Evolutionary conservation across 1,140 invertebrate genomes (phyloP).

Genomic region (Hydropsyche tenuis): DNA sequence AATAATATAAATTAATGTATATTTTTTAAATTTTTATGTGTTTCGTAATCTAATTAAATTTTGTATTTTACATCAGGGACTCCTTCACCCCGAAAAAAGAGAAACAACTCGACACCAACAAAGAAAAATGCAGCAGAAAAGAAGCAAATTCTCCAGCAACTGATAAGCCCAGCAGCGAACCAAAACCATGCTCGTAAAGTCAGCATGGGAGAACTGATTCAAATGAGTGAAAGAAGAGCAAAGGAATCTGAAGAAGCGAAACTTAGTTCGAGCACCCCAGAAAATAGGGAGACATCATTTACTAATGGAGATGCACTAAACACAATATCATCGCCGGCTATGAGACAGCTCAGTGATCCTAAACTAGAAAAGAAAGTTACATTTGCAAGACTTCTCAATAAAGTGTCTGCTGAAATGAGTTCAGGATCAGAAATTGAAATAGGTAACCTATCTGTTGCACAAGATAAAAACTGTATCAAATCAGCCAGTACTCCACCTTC

Average conservation of each 20-base stretch:
- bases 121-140: constrained; percentile 74
- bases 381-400: constrained; percentile 74
- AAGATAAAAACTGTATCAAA: constrained; percentile 55
- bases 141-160: constrained; percentile 76
- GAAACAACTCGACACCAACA: constrained; percentile 74
- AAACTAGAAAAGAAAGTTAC: constrained; percentile 79
- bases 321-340: constrained; percentile 60
- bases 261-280: constrained; percentile 52
- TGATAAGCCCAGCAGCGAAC: constrained; percentile 64
- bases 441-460: constrained; percentile 52
- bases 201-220: constrained; percentile 72
- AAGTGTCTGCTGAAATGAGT: constrained; percentile 76
- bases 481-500: constrained; percentile 63
- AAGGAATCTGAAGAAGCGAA: constrained; percentile 43
- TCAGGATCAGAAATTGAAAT: constrained; percentile 71
- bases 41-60: not conserved
- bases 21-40: not conserved
- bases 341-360: constrained; percentile 64
- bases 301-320: constrained; percentile 58
- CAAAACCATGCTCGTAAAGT: constrained; percentile 65
- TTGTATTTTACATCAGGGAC: constrained; percentile 62
- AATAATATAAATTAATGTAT: not conserved
- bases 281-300: constrained; percentile 67
- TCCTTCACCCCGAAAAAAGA: constrained; percentile 73
- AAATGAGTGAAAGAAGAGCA: constrained; percentile 68